phyloP scores from a whole-genome alignment of 2,113 vertebrate genomes.

The Trogon surrucura region DNA sequence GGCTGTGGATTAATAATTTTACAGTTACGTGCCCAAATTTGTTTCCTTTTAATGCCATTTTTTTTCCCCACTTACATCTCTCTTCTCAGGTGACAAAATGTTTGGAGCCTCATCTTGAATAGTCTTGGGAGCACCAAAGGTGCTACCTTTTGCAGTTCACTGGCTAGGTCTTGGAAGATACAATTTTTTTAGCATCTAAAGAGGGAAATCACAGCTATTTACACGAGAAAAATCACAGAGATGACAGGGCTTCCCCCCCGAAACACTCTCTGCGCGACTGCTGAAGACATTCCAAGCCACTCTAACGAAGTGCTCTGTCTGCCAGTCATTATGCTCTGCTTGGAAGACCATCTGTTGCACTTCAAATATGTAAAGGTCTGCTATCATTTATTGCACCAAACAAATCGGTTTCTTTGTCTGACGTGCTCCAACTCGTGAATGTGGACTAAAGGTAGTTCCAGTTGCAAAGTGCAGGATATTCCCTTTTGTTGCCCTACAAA shows the following conservation, averaged over 20 bases:
- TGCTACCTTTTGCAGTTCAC: not conserved
- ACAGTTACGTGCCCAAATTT: not conserved
- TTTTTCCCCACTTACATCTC: not conserved
- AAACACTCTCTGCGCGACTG: constrained; percentile 43
- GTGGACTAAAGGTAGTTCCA: not conserved
- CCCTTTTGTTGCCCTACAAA: not conserved
- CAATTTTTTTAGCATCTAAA: not conserved
- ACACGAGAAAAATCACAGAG: not conserved
- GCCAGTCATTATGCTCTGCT: constrained; percentile 65
- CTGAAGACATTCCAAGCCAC: constrained; percentile 53
- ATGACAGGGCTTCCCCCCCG: constrained; percentile 18
- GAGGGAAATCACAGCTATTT: not conserved
- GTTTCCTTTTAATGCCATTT: not conserved
- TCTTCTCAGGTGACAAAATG: not conserved
- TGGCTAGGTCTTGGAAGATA: not conserved
- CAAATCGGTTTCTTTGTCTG: constrained; percentile 29
- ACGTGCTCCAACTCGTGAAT: not conserved
- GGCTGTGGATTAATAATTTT: not conserved
- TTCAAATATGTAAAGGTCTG: constrained; percentile 57
- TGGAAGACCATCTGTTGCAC: constrained; percentile 66
- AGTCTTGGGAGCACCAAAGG: not conserved
- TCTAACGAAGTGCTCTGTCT: constrained; percentile 56
- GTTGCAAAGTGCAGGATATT: not conserved
- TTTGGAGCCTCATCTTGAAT: not conserved
- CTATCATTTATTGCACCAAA: constrained; percentile 45